Evolutionary conservation across 2,888 invertebrate genomes (phyloP).

Genomic region (Pherbina coryleti): DNA sequence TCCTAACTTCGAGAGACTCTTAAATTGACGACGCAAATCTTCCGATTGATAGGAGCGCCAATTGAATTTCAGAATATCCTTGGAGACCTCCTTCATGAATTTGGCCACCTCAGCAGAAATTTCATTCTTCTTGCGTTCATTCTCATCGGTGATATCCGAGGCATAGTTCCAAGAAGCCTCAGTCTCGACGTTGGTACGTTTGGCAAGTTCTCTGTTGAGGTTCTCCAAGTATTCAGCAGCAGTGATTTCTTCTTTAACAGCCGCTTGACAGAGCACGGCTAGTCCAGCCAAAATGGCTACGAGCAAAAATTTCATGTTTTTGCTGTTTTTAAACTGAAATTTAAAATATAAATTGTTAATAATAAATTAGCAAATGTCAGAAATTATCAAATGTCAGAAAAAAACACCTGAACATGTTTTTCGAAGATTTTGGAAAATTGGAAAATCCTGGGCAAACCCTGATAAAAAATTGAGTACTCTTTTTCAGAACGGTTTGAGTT

Average conservation of each 20-base stretch:
- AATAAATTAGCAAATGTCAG: not conserved
- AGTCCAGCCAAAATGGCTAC: conserved; percentile 5
- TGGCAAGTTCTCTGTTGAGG: conserved; percentile 74
- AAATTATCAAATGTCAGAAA: too few species aligned
- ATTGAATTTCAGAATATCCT: conserved; percentile 72
- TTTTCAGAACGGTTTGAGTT: too few species aligned
- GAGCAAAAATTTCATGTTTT: conserved; percentile 46
- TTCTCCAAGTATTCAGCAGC: conserved; percentile 75
- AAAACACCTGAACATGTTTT: too few species aligned
- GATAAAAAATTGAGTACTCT: too few species aligned
- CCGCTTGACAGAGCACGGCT: conserved; percentile 49
- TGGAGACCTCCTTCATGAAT: conserved; percentile 65
- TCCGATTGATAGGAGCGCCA: conserved; percentile 81
- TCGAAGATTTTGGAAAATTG: not conserved
- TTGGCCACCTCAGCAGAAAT: conserved; percentile 63
- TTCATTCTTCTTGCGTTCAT: conserved; percentile 71
- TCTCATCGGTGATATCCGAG: conserved; percentile 82
- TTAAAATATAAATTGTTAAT: not conserved
- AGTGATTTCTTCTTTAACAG: conserved; percentile 69
- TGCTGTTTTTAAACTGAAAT: conserved; percentile 4
- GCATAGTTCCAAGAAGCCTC: conserved; percentile 81
- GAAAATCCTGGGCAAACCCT: not conserved
- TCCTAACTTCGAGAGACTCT: conserved; percentile 79
- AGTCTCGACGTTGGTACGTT: conserved; percentile 73
- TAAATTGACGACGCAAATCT: conserved; percentile 80